A percentile compares a stretch with the other conserved stretches of the same genome.
These are phyloP conservation scores for Latrodectus hesperus DNA, from an alignment of 2,888 invertebrate species.

Conservation along the genomic window DNA sequence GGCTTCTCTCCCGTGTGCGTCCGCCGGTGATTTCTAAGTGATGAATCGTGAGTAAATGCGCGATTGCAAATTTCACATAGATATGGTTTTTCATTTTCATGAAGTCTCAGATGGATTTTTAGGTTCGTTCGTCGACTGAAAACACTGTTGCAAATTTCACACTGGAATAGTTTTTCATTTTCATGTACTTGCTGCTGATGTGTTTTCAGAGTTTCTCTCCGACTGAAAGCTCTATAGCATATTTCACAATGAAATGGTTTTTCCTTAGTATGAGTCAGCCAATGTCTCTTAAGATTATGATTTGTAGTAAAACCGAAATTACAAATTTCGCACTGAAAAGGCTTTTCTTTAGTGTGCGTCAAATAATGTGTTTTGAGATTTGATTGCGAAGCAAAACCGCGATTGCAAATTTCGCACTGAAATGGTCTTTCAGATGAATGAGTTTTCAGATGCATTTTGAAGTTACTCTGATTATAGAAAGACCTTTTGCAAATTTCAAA, in stretches of 20 bases:
- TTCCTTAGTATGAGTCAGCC: constrained; percentile 28
- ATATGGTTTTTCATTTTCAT: constrained; percentile 16
- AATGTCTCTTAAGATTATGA: constrained; percentile 28
- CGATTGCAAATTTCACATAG: constrained; percentile 18
- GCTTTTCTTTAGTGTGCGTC: too few relatives aligned
- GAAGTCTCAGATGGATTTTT: too few relatives aligned
- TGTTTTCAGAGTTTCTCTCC: not conserved
- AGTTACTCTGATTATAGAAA: constrained; percentile 12
- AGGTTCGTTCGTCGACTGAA: too few relatives aligned
- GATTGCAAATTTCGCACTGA: too few relatives aligned
- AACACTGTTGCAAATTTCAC: too few relatives aligned
- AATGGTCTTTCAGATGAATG: constrained; percentile 30
- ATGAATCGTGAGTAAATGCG: constrained; percentile 7
- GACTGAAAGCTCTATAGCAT: not conserved
- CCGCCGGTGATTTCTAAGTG: not conserved
- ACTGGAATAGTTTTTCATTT: too few relatives aligned
- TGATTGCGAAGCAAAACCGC: too few relatives aligned
- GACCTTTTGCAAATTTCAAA: constrained; percentile 25
- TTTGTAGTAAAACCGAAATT: constrained; percentile 39
- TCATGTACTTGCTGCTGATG: too few relatives aligned
- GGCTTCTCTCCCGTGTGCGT: not conserved
- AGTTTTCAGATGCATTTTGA: constrained; percentile 23
- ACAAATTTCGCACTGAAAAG: constrained; percentile 40
- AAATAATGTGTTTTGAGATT: too few relatives aligned
- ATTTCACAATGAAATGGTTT: constrained; percentile 10